phyloP scores from a whole-genome alignment of 2,797 vertebrate genomes.

The Myioborus melanocephalus region DNA sequence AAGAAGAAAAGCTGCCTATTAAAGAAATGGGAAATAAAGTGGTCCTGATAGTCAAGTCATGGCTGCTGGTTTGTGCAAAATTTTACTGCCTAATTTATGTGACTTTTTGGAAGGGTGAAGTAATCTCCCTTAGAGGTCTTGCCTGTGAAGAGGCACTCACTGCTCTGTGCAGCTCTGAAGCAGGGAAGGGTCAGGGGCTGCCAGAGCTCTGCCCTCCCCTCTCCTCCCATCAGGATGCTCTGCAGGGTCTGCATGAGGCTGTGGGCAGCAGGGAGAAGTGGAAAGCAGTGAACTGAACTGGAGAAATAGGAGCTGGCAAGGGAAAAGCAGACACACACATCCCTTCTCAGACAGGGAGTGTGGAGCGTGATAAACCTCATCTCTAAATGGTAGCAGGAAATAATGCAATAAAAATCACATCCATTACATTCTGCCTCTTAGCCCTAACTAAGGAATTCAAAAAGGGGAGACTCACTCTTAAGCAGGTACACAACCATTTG shows the following conservation, averaged over 20 bases:
- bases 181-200: neutral
- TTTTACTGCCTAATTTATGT: neutral
- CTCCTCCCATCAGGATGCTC: neutral
- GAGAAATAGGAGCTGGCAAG: neutral
- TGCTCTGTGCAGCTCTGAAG: neutral
- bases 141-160: neutral
- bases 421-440: neutral
- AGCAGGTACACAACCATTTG: neutral
- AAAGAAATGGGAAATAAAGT: neutral
- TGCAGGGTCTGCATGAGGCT: neutral
- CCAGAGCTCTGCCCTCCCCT: neutral
- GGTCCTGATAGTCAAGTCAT: neutral
- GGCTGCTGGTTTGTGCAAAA: neutral
- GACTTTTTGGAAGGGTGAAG: neutral
- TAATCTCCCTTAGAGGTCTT: neutral
- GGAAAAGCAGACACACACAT: neutral
- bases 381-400: neutral
- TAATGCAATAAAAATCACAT: neutral
- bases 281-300: conserved; percentile 14
- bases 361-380: rapidly evolving
- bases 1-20: neutral
- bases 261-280: neutral
- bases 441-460: neutral
- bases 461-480: neutral
- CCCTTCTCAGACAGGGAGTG: neutral